Conservation (phyloP, 2,113 vertebrate genomes). For the Nanger granti region DNA sequence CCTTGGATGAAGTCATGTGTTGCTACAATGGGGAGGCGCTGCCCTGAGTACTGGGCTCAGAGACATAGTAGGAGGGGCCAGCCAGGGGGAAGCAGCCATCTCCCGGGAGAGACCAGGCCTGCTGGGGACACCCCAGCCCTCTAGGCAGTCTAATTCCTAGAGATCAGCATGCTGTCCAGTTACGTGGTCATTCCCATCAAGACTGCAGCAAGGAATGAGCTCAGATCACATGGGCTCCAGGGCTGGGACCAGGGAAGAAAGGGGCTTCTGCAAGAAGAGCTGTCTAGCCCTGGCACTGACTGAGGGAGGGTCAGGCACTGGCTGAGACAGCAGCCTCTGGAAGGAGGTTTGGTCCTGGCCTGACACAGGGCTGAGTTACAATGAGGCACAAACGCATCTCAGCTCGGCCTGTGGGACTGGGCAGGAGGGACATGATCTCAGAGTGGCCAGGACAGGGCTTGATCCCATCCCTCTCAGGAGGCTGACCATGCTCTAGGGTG, state of each 20-base stretch:
- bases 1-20: slow-evolving; percentile 73
- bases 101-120: not conserved
- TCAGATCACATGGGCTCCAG: rapidly evolving
- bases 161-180: not conserved
- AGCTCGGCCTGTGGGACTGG: rapidly evolving
- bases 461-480: not conserved
- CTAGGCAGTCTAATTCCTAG: not conserved
- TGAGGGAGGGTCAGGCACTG: not conserved
- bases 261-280: not conserved
- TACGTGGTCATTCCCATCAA: not conserved
- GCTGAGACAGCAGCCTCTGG: not conserved
- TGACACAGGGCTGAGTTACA: rapidly evolving
- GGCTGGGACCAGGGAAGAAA: not conserved
- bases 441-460: not conserved
- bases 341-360: not conserved
- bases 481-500: not conserved
- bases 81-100: not conserved
- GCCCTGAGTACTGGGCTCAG: slow-evolving; percentile 52
- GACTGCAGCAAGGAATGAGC: not conserved
- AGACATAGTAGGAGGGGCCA: not conserved
- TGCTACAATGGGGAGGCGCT: slow-evolving; percentile 53
- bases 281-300: rapidly evolving
- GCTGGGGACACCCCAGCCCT: not conserved
- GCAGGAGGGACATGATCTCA: not conserved
- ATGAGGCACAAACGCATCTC: not conserved